Conservation (phyloP, 2,888 invertebrate genomes). For the Lysandra coridon region DNA sequence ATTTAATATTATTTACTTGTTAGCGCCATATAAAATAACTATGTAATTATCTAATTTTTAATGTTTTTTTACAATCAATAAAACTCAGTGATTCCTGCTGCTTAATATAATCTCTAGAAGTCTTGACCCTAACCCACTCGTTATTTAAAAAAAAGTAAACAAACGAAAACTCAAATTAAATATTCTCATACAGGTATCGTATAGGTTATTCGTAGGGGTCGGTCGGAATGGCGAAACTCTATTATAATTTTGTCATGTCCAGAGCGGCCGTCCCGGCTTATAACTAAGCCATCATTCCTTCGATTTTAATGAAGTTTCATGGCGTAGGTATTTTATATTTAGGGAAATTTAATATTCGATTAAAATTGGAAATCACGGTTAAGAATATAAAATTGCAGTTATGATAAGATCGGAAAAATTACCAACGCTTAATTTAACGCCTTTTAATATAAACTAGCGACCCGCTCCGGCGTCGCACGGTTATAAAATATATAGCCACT, state of each 20-base stretch:
- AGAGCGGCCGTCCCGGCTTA: slow-evolving; percentile 20
- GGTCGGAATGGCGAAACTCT: neutral
- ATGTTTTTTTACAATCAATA: too few species aligned
- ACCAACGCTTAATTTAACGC: too few species aligned
- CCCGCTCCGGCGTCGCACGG: too few species aligned
- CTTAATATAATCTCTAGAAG: too few species aligned
- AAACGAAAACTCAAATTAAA: neutral
- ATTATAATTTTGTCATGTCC: slow-evolving; percentile 22
- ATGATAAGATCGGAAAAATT: neutral
- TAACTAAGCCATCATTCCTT: slow-evolving; percentile 13
- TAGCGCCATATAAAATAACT: too few species aligned
- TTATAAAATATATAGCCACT: too few species aligned
- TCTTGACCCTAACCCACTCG: neutral
- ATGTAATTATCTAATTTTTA: too few species aligned
- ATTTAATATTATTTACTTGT: too few species aligned
- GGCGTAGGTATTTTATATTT: slow-evolving; percentile 8
- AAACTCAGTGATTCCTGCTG: too few species aligned
- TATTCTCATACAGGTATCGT: neutral
- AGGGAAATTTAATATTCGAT: neutral
- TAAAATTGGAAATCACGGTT: neutral
- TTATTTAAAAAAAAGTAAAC: neutral
- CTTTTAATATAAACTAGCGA: too few species aligned
- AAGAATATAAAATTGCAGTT: neutral
- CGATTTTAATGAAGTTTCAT: slow-evolving; percentile 25
- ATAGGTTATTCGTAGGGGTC: neutral